Evolutionary conservation across 2,113 vertebrate genomes (phyloP).

Genomic region (Chloropsis cyanopogon): DNA sequence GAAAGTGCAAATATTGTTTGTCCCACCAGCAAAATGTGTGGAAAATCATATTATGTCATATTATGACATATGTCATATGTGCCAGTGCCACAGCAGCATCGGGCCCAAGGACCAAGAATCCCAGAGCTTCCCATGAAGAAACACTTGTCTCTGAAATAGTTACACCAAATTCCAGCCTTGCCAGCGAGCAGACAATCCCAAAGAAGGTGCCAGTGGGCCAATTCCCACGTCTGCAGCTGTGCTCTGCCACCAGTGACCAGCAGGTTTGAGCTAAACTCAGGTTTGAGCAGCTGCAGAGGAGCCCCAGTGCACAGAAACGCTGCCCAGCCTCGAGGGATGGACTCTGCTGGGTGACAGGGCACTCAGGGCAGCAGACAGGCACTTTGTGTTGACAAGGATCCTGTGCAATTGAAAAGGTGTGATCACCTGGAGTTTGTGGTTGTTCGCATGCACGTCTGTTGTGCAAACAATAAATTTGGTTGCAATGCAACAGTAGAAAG

Average conservation of each 20-base stretch:
- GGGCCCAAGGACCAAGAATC: neutral
- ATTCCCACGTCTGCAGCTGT: accelerated
- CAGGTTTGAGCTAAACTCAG: neutral
- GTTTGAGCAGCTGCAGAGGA: neutral
- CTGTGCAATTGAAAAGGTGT: neutral
- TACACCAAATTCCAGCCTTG: neutral
- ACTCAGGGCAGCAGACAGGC: neutral
- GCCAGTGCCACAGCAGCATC: neutral
- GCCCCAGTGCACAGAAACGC: neutral
- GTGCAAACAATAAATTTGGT: neutral
- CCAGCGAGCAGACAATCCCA: neutral
- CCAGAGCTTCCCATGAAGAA: neutral
- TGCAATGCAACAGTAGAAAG: neutral
- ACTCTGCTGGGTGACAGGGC: neutral
- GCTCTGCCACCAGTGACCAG: accelerated
- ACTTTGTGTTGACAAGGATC: neutral
- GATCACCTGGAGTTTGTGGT: neutral
- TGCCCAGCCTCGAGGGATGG: neutral
- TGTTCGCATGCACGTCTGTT: neutral
- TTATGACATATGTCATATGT: no score
- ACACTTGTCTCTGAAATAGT: accelerated
- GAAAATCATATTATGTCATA: neutral
- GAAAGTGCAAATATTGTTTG: neutral
- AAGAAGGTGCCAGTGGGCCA: neutral
- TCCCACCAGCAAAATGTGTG: neutral